phyloP scores from a whole-genome alignment of 2,888 invertebrate genomes.

The Chromoteleia sp. region DNA sequence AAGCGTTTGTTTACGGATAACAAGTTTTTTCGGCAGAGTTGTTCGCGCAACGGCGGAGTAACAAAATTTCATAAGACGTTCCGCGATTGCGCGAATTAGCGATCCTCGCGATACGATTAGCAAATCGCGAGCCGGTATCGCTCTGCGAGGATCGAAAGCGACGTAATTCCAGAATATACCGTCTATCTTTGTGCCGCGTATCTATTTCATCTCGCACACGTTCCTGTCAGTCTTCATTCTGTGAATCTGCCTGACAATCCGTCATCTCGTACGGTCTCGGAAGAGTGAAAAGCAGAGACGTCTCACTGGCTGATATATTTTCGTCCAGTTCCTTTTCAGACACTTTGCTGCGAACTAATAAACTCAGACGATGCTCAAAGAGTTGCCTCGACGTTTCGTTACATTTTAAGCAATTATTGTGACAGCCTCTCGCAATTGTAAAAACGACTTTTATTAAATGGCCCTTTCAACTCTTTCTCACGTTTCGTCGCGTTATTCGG shows the following conservation, averaged over 20 bases:
- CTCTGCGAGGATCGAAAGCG: conserved; percentile 46
- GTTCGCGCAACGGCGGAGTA: too few relatives aligned
- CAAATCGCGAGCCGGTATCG: conserved; percentile 50
- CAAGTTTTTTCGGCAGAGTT: too few relatives aligned
- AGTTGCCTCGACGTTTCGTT: conserved; percentile 66
- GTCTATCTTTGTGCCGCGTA: conserved; percentile 80
- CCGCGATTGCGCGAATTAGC: not conserved
- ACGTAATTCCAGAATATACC: conserved; percentile 73
- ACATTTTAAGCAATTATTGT: conserved; percentile 71
- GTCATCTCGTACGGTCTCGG: conserved; percentile 78
- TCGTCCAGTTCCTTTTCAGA: conserved; percentile 72
- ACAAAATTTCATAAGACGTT: too few relatives aligned
- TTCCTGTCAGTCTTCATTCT: conserved; percentile 81
- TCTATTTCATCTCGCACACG: conserved; percentile 78
- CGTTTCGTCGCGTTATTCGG: too few relatives aligned
- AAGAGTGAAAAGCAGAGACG: conserved; percentile 76
- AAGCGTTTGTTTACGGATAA: not conserved
- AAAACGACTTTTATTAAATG: conserved; percentile 35
- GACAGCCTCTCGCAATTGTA: conserved; percentile 58
- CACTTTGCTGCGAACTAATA: conserved; percentile 68
- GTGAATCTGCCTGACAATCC: conserved; percentile 80
- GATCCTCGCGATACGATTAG: conserved; percentile 30
- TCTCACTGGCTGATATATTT: conserved; percentile 75
- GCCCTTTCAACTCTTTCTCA: conserved; percentile 17
- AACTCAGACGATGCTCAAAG: conserved; percentile 65